These are phyloP conservation scores for Paradoxurus hermaphroditus DNA, from an alignment of 2,113 vertebrate species.

Conservation along the genomic window DNA sequence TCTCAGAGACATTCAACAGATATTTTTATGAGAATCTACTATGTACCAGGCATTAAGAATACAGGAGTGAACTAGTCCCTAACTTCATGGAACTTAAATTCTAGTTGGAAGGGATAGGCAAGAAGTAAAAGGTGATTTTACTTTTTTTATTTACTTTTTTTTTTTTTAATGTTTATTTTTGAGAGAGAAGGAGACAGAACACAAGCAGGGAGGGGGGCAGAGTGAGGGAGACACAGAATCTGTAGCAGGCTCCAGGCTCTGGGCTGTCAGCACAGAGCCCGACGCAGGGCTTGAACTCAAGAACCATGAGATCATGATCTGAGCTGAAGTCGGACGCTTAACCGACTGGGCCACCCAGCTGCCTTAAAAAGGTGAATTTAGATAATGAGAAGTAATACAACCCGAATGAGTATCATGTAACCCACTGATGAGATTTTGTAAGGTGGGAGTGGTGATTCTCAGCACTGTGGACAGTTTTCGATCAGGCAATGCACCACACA, in stretches of 20 bases:
- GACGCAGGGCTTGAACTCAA: too few relatives aligned
- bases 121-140: background rate
- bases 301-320: too few relatives aligned
- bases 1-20: background rate
- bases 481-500: background rate
- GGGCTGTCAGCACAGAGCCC: too few relatives aligned
- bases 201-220: too few relatives aligned
- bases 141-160: too few relatives aligned
- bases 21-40: background rate
- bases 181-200: too few relatives aligned
- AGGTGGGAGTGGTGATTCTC: background rate
- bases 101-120: background rate
- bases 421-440: background rate
- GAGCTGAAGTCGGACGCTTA: too few relatives aligned
- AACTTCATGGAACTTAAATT: background rate
- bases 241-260: too few relatives aligned
- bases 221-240: too few relatives aligned
- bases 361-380: slow-evolving; percentile 7
- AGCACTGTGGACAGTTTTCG: background rate
- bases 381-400: background rate
- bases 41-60: background rate
- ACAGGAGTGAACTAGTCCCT: background rate
- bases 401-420: background rate
- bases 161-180: too few relatives aligned
- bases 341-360: too few relatives aligned